Conservation (phyloP, 2,113 vertebrate genomes). For the Aldabrachelys gigantea region DNA sequence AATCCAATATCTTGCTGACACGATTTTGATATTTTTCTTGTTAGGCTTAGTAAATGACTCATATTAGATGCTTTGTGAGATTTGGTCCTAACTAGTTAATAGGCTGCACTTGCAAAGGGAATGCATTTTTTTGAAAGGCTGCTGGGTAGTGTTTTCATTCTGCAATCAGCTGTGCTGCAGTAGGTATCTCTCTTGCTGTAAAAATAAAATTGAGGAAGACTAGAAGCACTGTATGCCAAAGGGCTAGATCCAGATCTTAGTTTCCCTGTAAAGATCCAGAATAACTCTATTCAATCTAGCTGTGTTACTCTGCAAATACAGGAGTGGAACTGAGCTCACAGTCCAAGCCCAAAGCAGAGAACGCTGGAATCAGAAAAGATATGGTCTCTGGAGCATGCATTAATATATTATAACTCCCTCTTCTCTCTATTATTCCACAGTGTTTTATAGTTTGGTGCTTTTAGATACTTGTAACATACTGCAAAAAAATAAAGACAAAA, state of each 20-base stretch:
- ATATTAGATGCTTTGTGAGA: background rate
- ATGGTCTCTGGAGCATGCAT: background rate
- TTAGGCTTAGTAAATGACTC: constrained; percentile 18
- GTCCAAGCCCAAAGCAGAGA: background rate
- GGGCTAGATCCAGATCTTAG: background rate
- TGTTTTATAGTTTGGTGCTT: background rate
- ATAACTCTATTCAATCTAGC: background rate
- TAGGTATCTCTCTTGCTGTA: background rate
- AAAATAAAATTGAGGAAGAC: background rate
- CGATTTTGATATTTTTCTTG: constrained; percentile 23
- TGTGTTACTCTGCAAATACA: background rate
- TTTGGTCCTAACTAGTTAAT: constrained; percentile 12
- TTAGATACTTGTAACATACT: background rate
- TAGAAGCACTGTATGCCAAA: background rate
- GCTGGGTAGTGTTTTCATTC: background rate
- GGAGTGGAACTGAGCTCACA: background rate
- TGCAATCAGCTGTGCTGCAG: background rate
- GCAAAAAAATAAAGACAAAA: background rate
- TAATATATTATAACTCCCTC: accelerated
- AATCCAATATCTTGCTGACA: background rate
- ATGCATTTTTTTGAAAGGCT: background rate
- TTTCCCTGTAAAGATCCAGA: background rate
- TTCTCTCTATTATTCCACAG: accelerated
- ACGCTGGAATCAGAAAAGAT: background rate
- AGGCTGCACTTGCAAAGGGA: background rate